Base-by-base conservation (phyloP, 2,113 vertebrate genomes). In the Stigmatopora argus region DNA sequence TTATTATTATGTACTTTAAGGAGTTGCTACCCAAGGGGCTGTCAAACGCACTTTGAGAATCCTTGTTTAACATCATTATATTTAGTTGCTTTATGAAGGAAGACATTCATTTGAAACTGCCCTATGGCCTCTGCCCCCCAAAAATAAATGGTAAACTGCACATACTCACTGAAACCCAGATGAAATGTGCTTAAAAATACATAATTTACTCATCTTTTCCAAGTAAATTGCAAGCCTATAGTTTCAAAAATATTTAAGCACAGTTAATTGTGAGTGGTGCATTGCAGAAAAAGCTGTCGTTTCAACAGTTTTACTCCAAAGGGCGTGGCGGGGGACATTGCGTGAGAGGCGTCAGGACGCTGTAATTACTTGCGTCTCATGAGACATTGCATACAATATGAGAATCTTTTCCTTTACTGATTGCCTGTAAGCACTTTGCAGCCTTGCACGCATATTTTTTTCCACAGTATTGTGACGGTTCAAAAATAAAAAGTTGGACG, bases 301-400 rank as follows among this genome's bases (percentile, higher is more conserved):
- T 84, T 86, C 83, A 82, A 85, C 81, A 79, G 52, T 65, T 18
- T 53, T 82, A 72, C 69, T 75, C 53, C 14, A 51, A 71, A 66
- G 69, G 73, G 83, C 19, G 77, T 74, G 81, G 69, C 47, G 0
- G 34, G 13, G 26, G 70, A 84, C 82, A 84, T 79, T 69, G 80
- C 81, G 26, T 56, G 53, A 77, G 66, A 64, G 75, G 72, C 77
- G 52, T 51, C 77, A 66, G 41, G 14, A 34, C 31, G 10, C 60
- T 61, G 65, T 84, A 77, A 88, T 87, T 82, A 85, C 67, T 58
- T 31, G 53, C 69, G 75, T 80, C 62, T 55, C 61, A 55, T 49
- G 6, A 68, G 66, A 59, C 59, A 69, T 59, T 53, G 59, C 66
- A 52, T 57, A 58, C 66, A 44, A 4, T 18, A 34, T 31, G 55